Percentiles rank a stretch among this genome's conserved stretches.
Conservation (phyloP, 2,888 invertebrate species). For the Calameuta idolon region DNA sequence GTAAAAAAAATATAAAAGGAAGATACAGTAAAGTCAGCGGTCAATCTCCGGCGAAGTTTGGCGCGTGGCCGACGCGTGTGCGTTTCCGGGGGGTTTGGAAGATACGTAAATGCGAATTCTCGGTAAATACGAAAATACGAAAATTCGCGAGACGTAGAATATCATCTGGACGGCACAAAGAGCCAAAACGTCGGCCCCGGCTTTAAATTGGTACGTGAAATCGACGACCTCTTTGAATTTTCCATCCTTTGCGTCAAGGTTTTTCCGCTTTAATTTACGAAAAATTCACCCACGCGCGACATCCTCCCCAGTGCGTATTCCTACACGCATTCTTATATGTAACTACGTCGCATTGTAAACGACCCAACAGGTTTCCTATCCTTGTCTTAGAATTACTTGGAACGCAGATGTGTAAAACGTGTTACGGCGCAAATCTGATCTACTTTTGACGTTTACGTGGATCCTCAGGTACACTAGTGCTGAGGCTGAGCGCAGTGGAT, state of each 20-base stretch:
- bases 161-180: not conserved
- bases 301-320: not conserved
- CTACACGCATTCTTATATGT: not conserved
- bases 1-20: not conserved
- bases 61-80: not conserved
- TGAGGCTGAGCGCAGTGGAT: constrained; percentile 35
- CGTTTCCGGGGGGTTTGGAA: not conserved
- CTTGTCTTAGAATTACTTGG: not conserved
- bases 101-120: constrained; percentile 28
- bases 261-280: not conserved
- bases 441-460: not conserved
- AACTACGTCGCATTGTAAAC: not conserved
- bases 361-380: not conserved
- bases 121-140: constrained; percentile 43
- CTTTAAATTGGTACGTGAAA: not conserved
- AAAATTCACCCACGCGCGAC: not conserved
- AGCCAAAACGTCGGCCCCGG: not conserved
- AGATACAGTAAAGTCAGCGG: not conserved
- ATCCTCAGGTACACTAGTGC: constrained; percentile 6
- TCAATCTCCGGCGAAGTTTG: not conserved
- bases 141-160: constrained; percentile 39
- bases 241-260: not conserved
- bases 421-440: not conserved
- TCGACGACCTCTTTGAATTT: not conserved
- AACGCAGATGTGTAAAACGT: not conserved